A percentile compares a stretch with the other conserved stretches of the same genome.
Evolutionary conservation across 2,113 vertebrate species (phyloP).

Genomic region (Myodes glareolus): DNA sequence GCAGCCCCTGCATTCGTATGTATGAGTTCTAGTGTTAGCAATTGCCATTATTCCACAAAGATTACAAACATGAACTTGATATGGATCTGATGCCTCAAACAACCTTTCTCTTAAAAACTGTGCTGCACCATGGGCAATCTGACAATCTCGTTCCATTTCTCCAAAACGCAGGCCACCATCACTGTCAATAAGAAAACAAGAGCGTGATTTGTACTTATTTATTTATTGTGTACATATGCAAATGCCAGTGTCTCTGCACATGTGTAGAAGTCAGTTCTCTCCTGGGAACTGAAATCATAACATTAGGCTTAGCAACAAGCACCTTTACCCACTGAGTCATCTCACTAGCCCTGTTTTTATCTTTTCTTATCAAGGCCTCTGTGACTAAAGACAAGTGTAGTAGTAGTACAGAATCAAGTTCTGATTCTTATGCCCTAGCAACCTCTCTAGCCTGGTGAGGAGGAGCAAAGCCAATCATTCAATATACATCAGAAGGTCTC

Average conservation of each 20-base stretch:
- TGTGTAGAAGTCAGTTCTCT: background rate
- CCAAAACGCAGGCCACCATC: conserved; percentile 98
- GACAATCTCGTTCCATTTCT: conserved; percentile 99
- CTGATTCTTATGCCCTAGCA: background rate
- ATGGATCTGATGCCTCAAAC: conserved; percentile 98
- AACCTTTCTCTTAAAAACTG: conserved; percentile 96
- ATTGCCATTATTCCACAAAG: conserved; percentile 99
- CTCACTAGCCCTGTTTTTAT: background rate
- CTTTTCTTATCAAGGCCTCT: background rate
- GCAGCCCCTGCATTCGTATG: conserved; percentile 97
- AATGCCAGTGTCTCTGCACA: background rate
- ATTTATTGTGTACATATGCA: background rate
- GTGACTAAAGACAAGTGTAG: background rate
- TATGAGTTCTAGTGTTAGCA: conserved; percentile 97
- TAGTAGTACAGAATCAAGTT: background rate
- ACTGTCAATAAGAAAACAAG: conserved; percentile 80
- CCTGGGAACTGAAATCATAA: background rate
- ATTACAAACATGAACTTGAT: conserved; percentile 98
- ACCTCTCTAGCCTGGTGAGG: background rate
- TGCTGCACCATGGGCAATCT: conserved; percentile 98
- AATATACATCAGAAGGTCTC: background rate
- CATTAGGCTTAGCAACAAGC: background rate
- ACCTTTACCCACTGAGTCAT: background rate
- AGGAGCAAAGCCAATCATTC: background rate
- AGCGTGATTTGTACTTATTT: background rate